phyloP scores from a whole-genome alignment of 1,140 invertebrate species.

The Panulirus ornatus region DNA sequence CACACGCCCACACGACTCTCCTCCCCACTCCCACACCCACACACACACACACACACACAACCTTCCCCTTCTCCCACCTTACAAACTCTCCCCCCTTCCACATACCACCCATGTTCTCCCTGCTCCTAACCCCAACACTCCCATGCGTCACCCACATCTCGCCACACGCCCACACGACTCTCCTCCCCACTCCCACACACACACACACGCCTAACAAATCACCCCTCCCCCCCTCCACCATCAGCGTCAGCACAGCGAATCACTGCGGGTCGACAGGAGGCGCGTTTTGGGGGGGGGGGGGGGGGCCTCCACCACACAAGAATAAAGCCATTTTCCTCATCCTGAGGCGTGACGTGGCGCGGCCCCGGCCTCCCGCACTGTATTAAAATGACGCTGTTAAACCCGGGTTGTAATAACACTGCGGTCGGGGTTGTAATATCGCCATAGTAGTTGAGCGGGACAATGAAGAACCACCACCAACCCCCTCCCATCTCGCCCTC shows the following conservation, averaged over 20 bases:
- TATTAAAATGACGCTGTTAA: conserved; percentile 41
- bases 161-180: neutral
- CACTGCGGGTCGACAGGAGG: neutral
- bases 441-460: neutral
- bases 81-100: neutral
- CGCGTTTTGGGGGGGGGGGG: neutral
- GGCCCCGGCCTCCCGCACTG: neutral
- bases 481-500: too few species aligned
- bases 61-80: neutral
- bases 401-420: neutral
- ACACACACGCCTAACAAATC: conserved; percentile 44
- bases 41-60: neutral
- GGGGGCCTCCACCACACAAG: neutral
- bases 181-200: neutral
- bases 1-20: neutral
- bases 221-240: conserved; percentile 22
- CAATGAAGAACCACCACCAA: too few species aligned
- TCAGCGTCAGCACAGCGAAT: conserved; percentile 47
- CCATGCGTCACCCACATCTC: too few species aligned
- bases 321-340: conserved; percentile 58
- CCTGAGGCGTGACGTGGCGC: conserved; percentile 2
- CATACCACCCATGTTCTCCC: neutral
- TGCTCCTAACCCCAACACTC: neutral
- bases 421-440: neutral
- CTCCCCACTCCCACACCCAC: neutral